Base-by-base conservation (phyloP, 2,113 vertebrate species). In the Corythaeola cristata region DNA sequence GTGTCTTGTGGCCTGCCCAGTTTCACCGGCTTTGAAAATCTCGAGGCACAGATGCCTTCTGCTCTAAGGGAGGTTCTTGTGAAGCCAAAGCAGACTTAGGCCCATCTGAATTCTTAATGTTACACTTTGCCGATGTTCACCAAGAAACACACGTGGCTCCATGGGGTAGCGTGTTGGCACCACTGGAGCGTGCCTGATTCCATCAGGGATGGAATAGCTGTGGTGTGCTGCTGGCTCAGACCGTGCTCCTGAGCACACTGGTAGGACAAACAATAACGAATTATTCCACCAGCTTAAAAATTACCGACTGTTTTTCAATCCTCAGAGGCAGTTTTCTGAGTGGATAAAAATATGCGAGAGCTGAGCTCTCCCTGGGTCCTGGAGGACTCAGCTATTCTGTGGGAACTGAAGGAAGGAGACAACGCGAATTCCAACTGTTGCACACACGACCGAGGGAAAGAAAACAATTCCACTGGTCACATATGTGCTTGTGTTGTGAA, bases 31-130 rank as follows among this genome's bases (percentile, higher is more conserved):
- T 21, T 8, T 12, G 32, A 11, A 75, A 17, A 4, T 6, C 15
- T 20, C 2, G 0, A 9, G 62, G 18, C 12, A 15, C 11, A 7
- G 62, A 6, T 5, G 0, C 52, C 15, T 19, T 2, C 30, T 64
- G 68, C 73, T 35, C 32, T 6, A 5, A 5, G 47, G 47, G 47
- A 55, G 15, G 14, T 58, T 58, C 2, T 6, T 11, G 30, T 12
- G 47, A 41, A 74, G 47, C 22, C 68, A 6, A 8, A 44, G 71
- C 84, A 52, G 50, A 5, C 28, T 3, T 0, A n/a, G 64, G 30
- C 21, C 56, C 1, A 0, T 44, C 47, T 32, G 18, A 32, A 18
- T 11, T 2, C 28, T 3, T 26, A 1, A 30, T 9, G 2, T 3
- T 26, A 4, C 20, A 1, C 9, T 15, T 49, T 4, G 4, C 1